Base-by-base conservation (phyloP, 2,888 invertebrate species). In the Rhamphomyia laevipes region DNA sequence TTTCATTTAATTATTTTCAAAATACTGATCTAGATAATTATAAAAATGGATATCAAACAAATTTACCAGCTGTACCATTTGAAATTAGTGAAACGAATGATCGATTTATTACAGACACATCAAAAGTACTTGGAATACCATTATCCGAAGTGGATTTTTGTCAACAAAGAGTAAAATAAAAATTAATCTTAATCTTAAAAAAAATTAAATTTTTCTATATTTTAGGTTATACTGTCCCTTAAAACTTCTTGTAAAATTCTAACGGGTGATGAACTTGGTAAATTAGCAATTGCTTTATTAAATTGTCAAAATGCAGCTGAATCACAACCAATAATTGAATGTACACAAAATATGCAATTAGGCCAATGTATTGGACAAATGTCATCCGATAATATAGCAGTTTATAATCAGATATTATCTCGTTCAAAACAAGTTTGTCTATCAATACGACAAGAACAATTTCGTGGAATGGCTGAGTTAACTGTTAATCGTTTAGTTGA, bases 381-480 rank as follows among this genome's bases (percentile, higher is more conserved):
- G 82, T 80, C 81, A 61, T 64, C 77, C 4, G 77, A 78, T 57
- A 77, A 77, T 43, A 81, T 81, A 81, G 82, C 81, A 59, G 76
- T 78, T n/a, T 83, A 82, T 60, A 80, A 81, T 62, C 70, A 81
- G 46, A 77, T 81, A 67, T 77, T 76, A 54, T 81, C 82, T 61
- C 65, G 82, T 57, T 82, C 81, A 0, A 69, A 79, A 52, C 80
- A 81, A n/a, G 77, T 83, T 50, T 83, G 83, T 59, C 79, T 81
- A 58, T 68, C 77, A 15, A 72, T 78, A 16, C 70, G 81, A 47
- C 80, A 80, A 61, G 73, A 74, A 33, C 81, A 82, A 61, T 82
- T 82, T 64, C 71, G 78, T 45, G 77, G 77, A 17, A 66, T 80
- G 44, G 77, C 81, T 2, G 81, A 82, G 64, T 68, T 77, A 52